Evolutionary conservation across 1,140 invertebrate species (phyloP).

Genomic region (Drosophila punjabiensis): DNA sequence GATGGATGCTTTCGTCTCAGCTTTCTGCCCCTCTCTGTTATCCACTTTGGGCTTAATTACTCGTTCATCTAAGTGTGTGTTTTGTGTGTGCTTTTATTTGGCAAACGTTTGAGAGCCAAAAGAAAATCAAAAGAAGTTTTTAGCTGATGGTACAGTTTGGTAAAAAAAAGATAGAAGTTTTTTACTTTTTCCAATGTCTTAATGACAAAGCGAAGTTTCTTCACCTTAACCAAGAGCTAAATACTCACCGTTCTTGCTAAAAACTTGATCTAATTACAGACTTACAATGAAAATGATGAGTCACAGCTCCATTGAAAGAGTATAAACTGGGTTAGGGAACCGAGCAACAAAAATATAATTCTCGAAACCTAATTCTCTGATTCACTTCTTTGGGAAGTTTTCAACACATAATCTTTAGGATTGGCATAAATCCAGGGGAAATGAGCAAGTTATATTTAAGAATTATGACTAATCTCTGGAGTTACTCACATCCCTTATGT

Average conservation of each 20-base stretch:
- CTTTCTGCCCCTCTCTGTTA: constrained; percentile 32
- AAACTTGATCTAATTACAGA: constrained; percentile 14
- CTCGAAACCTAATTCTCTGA: constrained; percentile 24
- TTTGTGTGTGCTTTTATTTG: constrained; percentile 34
- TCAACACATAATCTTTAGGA: background rate
- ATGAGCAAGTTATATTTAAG: background rate
- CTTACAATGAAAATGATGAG: constrained; percentile 7
- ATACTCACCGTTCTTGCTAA: background rate
- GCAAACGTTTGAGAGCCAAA: constrained; percentile 35
- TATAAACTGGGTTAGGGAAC: constrained; percentile 24
- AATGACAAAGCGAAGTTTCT: constrained; percentile 6
- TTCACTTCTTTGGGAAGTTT: background rate
- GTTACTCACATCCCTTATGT: background rate
- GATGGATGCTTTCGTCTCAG: constrained; percentile 29
- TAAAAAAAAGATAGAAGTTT: background rate
- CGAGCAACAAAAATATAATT: background rate
- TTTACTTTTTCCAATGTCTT: background rate
- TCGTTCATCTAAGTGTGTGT: constrained; percentile 43
- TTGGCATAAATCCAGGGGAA: background rate
- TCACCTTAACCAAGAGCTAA: background rate
- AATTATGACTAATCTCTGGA: background rate
- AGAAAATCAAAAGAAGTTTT: constrained; percentile 10
- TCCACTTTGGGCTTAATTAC: constrained; percentile 57
- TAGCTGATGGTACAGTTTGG: constrained; percentile 36
- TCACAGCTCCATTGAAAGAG: constrained; percentile 7